Base-by-base conservation (phyloP, 2,113 vertebrate genomes). In the Neolamprologus sp. region DNA sequence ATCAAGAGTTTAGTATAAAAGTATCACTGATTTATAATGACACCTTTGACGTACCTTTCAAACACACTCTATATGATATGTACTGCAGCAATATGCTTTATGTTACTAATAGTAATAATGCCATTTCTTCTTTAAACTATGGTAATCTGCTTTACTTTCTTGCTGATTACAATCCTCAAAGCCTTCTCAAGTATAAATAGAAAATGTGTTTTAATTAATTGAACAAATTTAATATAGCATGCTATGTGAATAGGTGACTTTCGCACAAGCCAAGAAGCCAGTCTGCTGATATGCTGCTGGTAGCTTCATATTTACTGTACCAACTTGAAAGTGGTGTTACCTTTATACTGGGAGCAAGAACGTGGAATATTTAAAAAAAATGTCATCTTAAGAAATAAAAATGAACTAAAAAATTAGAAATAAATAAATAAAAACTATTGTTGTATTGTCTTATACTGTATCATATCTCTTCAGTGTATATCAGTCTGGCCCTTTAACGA, bases 331-430 rank as follows among this genome's bases (percentile, higher is more conserved):
- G 33, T 68, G 19, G 10, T 37, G 60, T 65, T 4, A 65, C 19
- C 17, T 65, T 65, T 65, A 1, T 33, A 37, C 19, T 65, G 19
- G 19, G 0, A 37, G 19, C 6, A 37, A 68, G 60, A 68, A 68
- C 0, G 17, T 37, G 60, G 33, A 12, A 21, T 37, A 37, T 1
- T 37, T 68, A 0, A 12, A n/a, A n/a, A n/a, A 68, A 40, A 37
- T 30, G 0, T 60, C 8, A 17, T 60, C 2, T 58, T 30, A 58
- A 58, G 26, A 58, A 58, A 58, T 17, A 58, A 6, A 58, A 58
- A 58, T 58, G 8, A 17, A 58, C 7, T 21, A 11, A 37, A 21
- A 37, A n/a, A 37, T 35, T 12, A 37, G 7, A 57, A 57, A 57
- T 0, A 57, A 28, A 26, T 8, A 13, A 65, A 37, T 8, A n/a